Evolutionary conservation across 2,113 vertebrate genomes (phyloP).

Genomic region (Proteles cristata): DNA sequence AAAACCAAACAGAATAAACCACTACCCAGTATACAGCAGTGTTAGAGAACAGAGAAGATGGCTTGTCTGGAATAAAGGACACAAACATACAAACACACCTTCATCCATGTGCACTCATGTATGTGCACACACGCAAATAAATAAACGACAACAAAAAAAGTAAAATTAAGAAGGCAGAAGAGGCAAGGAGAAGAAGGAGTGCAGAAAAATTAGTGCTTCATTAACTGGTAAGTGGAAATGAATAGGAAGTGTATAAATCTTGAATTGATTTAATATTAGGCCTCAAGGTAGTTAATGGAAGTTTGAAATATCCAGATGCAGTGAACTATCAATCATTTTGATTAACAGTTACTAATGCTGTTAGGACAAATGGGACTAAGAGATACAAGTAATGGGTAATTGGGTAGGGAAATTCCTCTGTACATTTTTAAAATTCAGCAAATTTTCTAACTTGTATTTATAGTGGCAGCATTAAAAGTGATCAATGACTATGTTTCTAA

Average conservation of each 20-base stretch:
- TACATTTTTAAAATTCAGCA: slow-evolving; percentile 53
- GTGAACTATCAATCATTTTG: slow-evolving; percentile 54
- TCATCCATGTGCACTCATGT: slow-evolving; percentile 65
- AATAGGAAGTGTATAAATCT: slow-evolving; percentile 65
- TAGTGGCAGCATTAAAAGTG: slow-evolving; percentile 73
- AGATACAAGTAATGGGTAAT: slow-evolving; percentile 35
- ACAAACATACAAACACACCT: slow-evolving; percentile 76
- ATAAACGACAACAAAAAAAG: slow-evolving; percentile 66
- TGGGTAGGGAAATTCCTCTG: slow-evolving; percentile 7
- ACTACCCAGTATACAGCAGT: slow-evolving; percentile 68
- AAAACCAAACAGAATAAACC: background rate
- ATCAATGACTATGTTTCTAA: slow-evolving; percentile 57
- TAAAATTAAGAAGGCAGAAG: slow-evolving; percentile 79
- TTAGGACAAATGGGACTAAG: slow-evolving; percentile 3
- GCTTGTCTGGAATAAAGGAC: slow-evolving; percentile 83
- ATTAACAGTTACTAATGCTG: slow-evolving; percentile 40
- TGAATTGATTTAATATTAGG: slow-evolving; percentile 69
- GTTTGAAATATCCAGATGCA: slow-evolving; percentile 63
- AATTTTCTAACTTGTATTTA: slow-evolving; percentile 65
- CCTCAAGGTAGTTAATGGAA: slow-evolving; percentile 70
- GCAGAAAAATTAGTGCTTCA: slow-evolving; percentile 74
- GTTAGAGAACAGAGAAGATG: slow-evolving; percentile 81
- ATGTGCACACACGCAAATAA: slow-evolving; percentile 67
- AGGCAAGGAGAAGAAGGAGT: slow-evolving; percentile 77
- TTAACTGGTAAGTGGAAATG: slow-evolving; percentile 78